Evolutionary conservation across 2,113 vertebrate species (phyloP), one percentile per base, ranked within the genome.

Genomic region (Blennius ocellaris): DNA sequence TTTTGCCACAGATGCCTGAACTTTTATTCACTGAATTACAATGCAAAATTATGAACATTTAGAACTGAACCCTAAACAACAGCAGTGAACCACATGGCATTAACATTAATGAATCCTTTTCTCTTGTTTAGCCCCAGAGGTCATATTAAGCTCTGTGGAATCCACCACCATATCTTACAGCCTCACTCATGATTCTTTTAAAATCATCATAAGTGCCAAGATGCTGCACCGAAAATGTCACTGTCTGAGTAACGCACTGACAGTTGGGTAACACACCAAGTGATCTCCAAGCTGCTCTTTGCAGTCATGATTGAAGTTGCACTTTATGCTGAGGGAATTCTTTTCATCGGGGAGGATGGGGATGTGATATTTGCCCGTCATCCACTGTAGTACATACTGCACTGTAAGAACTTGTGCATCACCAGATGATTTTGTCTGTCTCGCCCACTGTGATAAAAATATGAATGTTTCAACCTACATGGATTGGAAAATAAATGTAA

Each of bases 301-400:
- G 36, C 65, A 68, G 5, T 56, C 52, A 48, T 68, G 65, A 41
- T 68, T 15, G 48, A 48, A 68, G 30, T 17, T 47, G 43, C n/a
- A 57, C 17, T 30, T 57, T 56, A 68, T 67, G 45, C 44, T 56
- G 12, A 66, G 53, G 9, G 9, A 6, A 56, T 30, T 55, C 7
- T 58, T 69, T 58, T 58, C 66, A 57, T 40, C 15, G 8, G 53
- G 53, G 11, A 49, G 54, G 16, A 57, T 69, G n/a, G 44, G 54
- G n/a, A 58, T 57, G 54, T 69, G 36, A 39, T 43, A 38, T 49
- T 69, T 44, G 10, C 66, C 66, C 1, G 43, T 69, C n/a, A 69
- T 40, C 53, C 53, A 69, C 11, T 58, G 56, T 12, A 2, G 43
- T 30, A 30, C 21, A 30, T 30, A 4, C 21, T 2, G 21, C 21